Base-by-base conservation (phyloP, 2,888 invertebrate genomes). In the Volucella inanis region DNA sequence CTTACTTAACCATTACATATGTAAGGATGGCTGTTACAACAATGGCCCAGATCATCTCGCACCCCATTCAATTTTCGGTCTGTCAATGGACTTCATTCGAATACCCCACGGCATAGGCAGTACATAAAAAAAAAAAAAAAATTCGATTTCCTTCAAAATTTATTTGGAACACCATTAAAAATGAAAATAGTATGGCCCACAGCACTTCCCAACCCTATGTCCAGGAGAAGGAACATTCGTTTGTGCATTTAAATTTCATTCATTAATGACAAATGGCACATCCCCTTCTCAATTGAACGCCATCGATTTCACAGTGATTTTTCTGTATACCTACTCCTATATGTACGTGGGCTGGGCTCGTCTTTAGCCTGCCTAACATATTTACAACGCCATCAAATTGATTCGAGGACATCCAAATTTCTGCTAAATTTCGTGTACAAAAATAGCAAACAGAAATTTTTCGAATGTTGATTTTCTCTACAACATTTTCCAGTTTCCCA, bases 161-260 rank as follows among this genome's bases (percentile, higher is more conserved):
- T 31, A 31, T 31, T 31, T 31, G 6, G 31, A 31, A 31, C 31
- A 6, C 43, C 31, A 54, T 67, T 54, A 59, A 49, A 70, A 57
- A 70, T 49, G 57, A 70, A 59, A 59, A 55, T 59, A 31, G 4
- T 57, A 12, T 64, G 54, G 54, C 14, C 10, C 39, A 18, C 15
- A 18, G 11, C 11, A 41, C 6, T 6, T 31, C 18, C 47, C 10
- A 39, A 49, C 59, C 54, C 54, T 9, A 12, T 47, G 61, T 39
- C 50, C 59, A 12, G 22, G 47, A 50, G 41, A 18, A 38, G 12
- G 11, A 15, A 15, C 41, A 31, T n/a, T 64, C 41, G 10, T 59
- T 75, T 75, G 57, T 65, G 57, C 65, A 67, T 75, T 50, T 75
- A 75, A 75, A 75, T 75, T 43, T 38, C 52, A 43, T 67, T 50